Percentiles rank a stretch among this genome's conserved stretches.
Evolutionary conservation across 2,113 vertebrate genomes (phyloP).

Genomic region (Oxygymnocypris stewartii): DNA sequence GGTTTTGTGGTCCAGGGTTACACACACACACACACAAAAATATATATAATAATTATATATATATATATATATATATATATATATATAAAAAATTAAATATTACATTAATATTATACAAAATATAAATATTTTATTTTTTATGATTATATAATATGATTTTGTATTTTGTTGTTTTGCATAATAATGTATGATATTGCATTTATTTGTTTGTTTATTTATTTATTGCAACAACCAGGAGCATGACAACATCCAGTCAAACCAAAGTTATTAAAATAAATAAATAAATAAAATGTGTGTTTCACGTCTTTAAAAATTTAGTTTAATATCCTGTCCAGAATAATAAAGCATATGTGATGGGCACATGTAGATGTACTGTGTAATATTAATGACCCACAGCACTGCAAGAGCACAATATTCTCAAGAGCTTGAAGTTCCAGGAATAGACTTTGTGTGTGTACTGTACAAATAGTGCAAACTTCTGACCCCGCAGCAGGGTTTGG

Average conservation of each 20-base stretch:
- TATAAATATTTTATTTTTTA: too few species aligned
- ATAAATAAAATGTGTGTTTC: background rate
- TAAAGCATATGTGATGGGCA: background rate
- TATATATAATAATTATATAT: too few species aligned
- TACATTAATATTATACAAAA: too few species aligned
- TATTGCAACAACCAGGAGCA: background rate
- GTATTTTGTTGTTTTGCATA: too few species aligned
- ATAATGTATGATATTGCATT: too few species aligned
- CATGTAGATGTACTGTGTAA: background rate
- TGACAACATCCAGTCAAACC: background rate
- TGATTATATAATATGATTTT: too few species aligned
- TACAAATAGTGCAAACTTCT: background rate
- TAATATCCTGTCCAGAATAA: background rate
- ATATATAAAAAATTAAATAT: too few species aligned
- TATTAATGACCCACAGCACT: background rate
- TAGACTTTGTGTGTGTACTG: background rate
- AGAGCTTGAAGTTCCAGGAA: conserved; percentile 1
- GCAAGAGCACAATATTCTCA: conserved; percentile 16
- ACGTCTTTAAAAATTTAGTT: background rate
- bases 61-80: too few species aligned
- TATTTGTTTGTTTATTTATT: too few species aligned
- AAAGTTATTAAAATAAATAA: too few species aligned
- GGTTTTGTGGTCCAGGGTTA: too few species aligned
- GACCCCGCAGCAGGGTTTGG: background rate
- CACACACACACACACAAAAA: too few species aligned